Base-by-base conservation (phyloP, 92 coral and sea anemone species). In the Bergia sp. region DNA sequence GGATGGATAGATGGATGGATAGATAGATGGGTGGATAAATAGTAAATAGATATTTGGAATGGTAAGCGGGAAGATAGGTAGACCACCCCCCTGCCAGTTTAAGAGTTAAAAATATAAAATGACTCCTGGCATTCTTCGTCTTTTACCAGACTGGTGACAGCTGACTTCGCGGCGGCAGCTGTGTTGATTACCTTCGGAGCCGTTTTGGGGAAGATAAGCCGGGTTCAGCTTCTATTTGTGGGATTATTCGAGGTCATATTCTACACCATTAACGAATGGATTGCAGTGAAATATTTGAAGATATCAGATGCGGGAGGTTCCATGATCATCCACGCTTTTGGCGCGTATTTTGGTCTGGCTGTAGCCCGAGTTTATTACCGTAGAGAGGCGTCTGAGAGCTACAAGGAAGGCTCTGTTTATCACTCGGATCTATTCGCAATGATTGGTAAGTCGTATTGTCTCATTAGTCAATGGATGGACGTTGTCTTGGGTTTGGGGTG, bases 271-370 rank as follows among this genome's bases (percentile, higher is more conserved):
- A 93, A 93, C 83, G 96, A 91, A 61, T 91, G 79, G 86, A 86
- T 93, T 81, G 81, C 86, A 53, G 76, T 91, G 18, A 83, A 93
- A 71, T 86, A 93, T 77, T 87, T 93, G 16, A 87, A 93, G 89
- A 91, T 94, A 23, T 88, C 96, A 23, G 96, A 94, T 83, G 96
- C 96, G 43, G 96, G 96, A 29, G 96, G 96, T 36, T 94, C 96
- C 12, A 85, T 94, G 89, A 89, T 94, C 39, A 92, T 94, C 37
- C 96, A 94, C 71, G 88, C 93, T 37, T 94, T 94, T 88, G 96
- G 94, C 10, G 92, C 92, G 37, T 94, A 94, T 88, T 93, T 93
- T 87, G 96, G 96, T 53, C 66, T 93, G 86, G 96, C 91, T 37
- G 81, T 91, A 13, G 90, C 91, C n/a, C 92, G 93, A 20, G 80